Evolutionary conservation across 2,113 vertebrate genomes (phyloP).

Genomic region (Cinclus cinclus): DNA sequence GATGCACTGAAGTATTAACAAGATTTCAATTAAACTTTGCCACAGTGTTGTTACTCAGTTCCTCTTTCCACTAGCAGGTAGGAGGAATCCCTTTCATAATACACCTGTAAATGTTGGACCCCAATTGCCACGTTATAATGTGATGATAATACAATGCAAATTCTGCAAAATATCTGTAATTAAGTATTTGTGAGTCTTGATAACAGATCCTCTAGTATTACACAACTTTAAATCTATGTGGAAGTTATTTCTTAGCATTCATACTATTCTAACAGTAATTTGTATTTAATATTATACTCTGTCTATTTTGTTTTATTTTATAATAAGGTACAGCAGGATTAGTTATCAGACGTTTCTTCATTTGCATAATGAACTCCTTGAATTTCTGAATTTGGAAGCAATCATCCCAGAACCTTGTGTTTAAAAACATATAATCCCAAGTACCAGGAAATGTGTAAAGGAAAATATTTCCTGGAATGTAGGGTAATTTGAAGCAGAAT

Average conservation of each 20-base stretch:
- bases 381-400: slow-evolving; percentile 28
- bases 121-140: not conserved
- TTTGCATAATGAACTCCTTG: slow-evolving; percentile 54
- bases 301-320: slow-evolving; percentile 45
- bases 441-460: not conserved
- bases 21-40: slow-evolving; percentile 39
- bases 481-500: not conserved
- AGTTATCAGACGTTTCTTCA: slow-evolving; percentile 15
- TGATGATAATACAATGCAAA: not conserved
- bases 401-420: not conserved
- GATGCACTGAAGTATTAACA: slow-evolving; percentile 54
- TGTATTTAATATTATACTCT: slow-evolving; percentile 26
- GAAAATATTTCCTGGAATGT: not conserved
- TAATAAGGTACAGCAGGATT: slow-evolving; percentile 12
- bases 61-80: not conserved
- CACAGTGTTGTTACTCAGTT: not conserved
- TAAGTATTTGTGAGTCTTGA: not conserved
- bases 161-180: slow-evolving; percentile 10
- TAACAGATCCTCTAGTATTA: not conserved
- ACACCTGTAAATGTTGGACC: not conserved
- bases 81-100: not conserved
- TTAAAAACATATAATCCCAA: not conserved
- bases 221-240: not conserved
- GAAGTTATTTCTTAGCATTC: slow-evolving; percentile 22
- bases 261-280: not conserved